Evolutionary conservation across 1,140 invertebrate species (phyloP).

Genomic region (Mamestra configurata): DNA sequence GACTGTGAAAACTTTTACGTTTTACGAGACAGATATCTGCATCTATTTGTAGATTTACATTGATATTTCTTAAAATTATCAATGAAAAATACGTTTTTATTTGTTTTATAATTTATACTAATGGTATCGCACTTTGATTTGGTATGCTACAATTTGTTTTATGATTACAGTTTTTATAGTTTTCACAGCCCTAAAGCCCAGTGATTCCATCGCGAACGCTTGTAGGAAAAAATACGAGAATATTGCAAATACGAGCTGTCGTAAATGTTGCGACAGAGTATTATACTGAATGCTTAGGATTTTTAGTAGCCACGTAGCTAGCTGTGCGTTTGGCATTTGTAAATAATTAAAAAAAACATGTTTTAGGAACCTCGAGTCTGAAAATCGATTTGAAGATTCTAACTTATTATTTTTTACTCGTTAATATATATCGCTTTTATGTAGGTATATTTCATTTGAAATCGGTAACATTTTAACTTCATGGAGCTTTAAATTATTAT

Average conservation of each 20-base stretch:
- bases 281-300: constrained; percentile 37
- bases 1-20: constrained; percentile 57
- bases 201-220: constrained; percentile 43
- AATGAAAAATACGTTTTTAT: constrained; percentile 40
- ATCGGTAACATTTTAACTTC: constrained; percentile 44
- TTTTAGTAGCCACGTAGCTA: constrained; percentile 45
- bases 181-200: constrained; percentile 35
- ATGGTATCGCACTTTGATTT: constrained; percentile 6
- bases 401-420: constrained; percentile 41
- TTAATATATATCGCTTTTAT: constrained; percentile 49
- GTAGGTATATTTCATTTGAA: constrained; percentile 30
- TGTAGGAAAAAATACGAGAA: constrained; percentile 50
- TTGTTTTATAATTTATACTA: constrained; percentile 40
- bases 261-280: constrained; percentile 37
- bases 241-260: constrained; percentile 43
- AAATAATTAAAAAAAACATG: constrained; percentile 34
- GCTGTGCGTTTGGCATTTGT: constrained; percentile 35
- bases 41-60: constrained; percentile 49
- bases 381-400: constrained; percentile 31
- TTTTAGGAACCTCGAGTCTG: constrained; percentile 44
- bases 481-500: constrained; percentile 76
- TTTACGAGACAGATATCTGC: constrained; percentile 48
- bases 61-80: constrained; percentile 44
- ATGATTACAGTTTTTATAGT: constrained; percentile 22
- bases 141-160: constrained; percentile 39